Evolutionary conservation across 2,888 invertebrate genomes (phyloP).

Genomic region (Microctonus aethiopoides): DNA sequence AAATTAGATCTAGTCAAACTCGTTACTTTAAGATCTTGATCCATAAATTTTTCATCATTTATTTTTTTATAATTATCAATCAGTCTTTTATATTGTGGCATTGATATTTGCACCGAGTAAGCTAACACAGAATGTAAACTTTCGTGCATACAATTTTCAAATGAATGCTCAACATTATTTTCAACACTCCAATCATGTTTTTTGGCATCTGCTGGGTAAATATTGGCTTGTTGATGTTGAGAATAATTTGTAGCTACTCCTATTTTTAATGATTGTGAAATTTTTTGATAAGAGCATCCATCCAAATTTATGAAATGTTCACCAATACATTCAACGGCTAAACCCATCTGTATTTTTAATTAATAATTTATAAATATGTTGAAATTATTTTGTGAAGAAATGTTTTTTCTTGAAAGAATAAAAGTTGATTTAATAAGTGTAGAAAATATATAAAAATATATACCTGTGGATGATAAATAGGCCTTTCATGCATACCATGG

Average conservation of each 20-base stretch:
- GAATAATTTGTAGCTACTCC: too few relatives aligned
- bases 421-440: not conserved
- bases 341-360: conserved; percentile 48
- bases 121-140: conserved; percentile 57
- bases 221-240: conserved; percentile 45
- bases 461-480: conserved; percentile 60
- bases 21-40: not conserved
- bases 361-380: too few relatives aligned
- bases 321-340: conserved; percentile 57
- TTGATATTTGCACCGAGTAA: conserved; percentile 52
- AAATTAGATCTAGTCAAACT: not conserved
- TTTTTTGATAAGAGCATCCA: conserved; percentile 52
- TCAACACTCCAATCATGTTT: not conserved
- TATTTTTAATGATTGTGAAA: conserved; percentile 47
- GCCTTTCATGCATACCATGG: conserved; percentile 64
- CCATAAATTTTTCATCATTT: too few relatives aligned
- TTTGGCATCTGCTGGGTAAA: conserved; percentile 16
- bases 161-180: conserved; percentile 35
- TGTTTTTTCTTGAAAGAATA: conserved; percentile 3
- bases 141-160: conserved; percentile 53
- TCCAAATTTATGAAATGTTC: conserved; percentile 54
- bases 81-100: conserved; percentile 42
- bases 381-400: too few relatives aligned
- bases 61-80: conserved; percentile 28
- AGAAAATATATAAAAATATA: not conserved